A percentile compares a stretch with the other conserved stretches of the same genome.
phyloP scores from a whole-genome alignment of 2,113 vertebrate genomes.

The Forbesichthys papilliferus region DNA sequence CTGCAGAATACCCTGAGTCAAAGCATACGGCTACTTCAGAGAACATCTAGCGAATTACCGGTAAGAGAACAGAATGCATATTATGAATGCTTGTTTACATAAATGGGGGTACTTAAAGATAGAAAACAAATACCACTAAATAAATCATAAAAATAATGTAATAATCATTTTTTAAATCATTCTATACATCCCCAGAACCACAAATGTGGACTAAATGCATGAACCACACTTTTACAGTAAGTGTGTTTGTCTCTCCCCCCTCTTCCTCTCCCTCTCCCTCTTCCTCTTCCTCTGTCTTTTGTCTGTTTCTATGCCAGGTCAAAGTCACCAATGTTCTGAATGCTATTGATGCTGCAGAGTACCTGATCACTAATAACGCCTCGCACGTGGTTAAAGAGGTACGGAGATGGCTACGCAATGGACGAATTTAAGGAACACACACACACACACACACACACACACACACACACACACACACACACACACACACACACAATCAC shows the following conservation, averaged over 20 bases:
- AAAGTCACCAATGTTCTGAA: conserved; percentile 81
- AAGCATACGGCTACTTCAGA: conserved; percentile 80
- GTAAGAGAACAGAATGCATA: conserved; percentile 69
- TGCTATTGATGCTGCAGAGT: conserved; percentile 84
- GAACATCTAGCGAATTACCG: conserved; percentile 74
- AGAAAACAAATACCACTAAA: background rate
- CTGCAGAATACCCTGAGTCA: conserved; percentile 80
- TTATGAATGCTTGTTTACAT: too few species aligned
- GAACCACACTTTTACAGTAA: too few species aligned
- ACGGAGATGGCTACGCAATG: conserved; percentile 14
- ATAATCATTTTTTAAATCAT: too few species aligned
- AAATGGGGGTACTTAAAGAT: background rate
- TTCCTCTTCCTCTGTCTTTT: background rate
- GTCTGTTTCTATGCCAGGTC: conserved; percentile 75
- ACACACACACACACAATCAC: background rate
- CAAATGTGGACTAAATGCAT: too few species aligned
- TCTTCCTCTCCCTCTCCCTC: background rate
- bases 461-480: background rate
- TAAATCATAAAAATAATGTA: too few species aligned
- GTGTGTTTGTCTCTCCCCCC: too few species aligned
- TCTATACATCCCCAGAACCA: too few species aligned
- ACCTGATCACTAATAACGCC: conserved; percentile 83
- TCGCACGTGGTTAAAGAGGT: conserved; percentile 84
- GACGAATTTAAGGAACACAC: background rate
- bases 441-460: background rate